Evolutionary conservation across 2,113 vertebrate genomes (phyloP), one percentile per base, ranked within the genome.

Genomic region (Limanda limanda): DNA sequence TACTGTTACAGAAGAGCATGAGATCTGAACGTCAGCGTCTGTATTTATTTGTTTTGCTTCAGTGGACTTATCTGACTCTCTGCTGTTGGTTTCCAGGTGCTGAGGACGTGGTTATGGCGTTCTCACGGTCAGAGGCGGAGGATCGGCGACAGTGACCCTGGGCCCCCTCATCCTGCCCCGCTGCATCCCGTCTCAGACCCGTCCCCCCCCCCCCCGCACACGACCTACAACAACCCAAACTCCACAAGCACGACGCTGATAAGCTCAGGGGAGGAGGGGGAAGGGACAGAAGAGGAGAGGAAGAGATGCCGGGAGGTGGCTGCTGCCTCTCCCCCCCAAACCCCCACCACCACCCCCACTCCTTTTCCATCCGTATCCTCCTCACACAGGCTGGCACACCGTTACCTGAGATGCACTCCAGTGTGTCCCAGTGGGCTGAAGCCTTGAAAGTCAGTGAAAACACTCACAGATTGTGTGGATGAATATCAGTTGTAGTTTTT

Each of bases 71-170:
- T 10, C 47, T 66, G 15, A 23, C 47, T 5, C 37, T 75, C 25
- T 81, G 9, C 31, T 55, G 0, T 71, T 27, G 37, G 4, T 42
- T 25, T 1, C 13, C 93, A 99, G 98, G 98, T 94, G 97, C 97
- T 15, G 98, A 99, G 92, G 98, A 99, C 1, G 98, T 98, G 79
- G 98, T 99, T 90, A 99, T 98, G 98, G 97, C 98, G 0, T 99
- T 99, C 94, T 99, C 98, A 79, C 96, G 97, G 88, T 97, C 96
- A 91, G 98, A 99, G 92, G 96, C 97, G 0, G 98, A 99, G 88
- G 98, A 99, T 85, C 94, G 98, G 89, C 95, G 98, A 76, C 97
- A 99, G 95, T 99, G 97, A 96, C 94, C 45, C 70, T 95, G 94
- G 94, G 85, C 14, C 51, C 57, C 24, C 12, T 45, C 40, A 31